Conservation (phyloP, 2,888 invertebrate genomes). For the Glyphotaelius pellucidus region DNA sequence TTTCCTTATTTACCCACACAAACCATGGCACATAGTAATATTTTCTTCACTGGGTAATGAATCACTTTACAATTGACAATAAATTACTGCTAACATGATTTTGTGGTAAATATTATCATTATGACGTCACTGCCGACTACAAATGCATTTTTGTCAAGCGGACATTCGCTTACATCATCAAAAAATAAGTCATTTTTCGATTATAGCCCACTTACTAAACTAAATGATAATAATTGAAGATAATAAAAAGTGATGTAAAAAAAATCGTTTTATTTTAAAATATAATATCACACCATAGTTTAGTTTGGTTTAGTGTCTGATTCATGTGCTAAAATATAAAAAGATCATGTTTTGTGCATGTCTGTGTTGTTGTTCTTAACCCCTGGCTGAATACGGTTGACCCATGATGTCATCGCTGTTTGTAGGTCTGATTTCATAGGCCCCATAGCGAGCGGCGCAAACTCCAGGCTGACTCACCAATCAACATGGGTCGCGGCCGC, state of each 20-base stretch:
- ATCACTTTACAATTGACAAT: neutral
- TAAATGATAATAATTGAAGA: neutral
- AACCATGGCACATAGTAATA: neutral
- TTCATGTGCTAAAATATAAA: neutral
- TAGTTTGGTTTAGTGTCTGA: no score
- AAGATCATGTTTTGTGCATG: neutral
- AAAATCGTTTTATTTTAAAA: no score
- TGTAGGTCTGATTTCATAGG: slow-evolving; percentile 58
- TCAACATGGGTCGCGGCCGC: slow-evolving; percentile 50
- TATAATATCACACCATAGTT: no score
- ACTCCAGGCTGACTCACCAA: slow-evolving; percentile 8
- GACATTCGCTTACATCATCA: neutral
- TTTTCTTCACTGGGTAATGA: neutral
- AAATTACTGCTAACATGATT: neutral
- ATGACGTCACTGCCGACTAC: neutral
- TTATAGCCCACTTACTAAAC: neutral
- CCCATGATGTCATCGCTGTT: slow-evolving; percentile 64
- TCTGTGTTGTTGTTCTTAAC: neutral
- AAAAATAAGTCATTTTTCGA: neutral
- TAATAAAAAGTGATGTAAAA: no score
- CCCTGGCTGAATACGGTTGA: slow-evolving; percentile 48
- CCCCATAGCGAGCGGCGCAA: slow-evolving; percentile 30
- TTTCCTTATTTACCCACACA: neutral
- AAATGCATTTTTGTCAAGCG: neutral
- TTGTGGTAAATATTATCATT: neutral